Evolutionary conservation across 2,113 vertebrate species (phyloP).

Genomic region (Electrona antarctica): DNA sequence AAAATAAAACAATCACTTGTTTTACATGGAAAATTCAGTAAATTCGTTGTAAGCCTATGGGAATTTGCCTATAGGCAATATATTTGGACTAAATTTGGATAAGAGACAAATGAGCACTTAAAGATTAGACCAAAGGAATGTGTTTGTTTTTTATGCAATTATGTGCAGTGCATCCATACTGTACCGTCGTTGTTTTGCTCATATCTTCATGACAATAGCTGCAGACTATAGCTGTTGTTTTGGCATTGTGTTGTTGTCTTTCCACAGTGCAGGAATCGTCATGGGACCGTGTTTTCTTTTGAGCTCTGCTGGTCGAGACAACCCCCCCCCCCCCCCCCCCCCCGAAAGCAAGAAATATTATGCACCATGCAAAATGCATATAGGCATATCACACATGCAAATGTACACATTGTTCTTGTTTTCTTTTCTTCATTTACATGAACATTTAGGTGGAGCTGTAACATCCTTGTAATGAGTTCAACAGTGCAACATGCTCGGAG

Average conservation of each 20-base stretch:
- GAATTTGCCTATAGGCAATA: too few relatives aligned
- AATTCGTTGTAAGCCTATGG: too few relatives aligned
- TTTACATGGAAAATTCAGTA: too few relatives aligned
- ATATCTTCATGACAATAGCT: slow-evolving; percentile 26
- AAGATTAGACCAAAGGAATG: too few relatives aligned
- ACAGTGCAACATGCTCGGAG: too few relatives aligned
- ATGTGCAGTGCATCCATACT: slow-evolving; percentile 2
- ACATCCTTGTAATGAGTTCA: background rate
- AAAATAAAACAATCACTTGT: too few relatives aligned
- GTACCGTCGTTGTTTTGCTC: slow-evolving; percentile 20
- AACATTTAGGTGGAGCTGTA: background rate
- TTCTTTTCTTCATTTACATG: background rate
- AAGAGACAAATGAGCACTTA: too few relatives aligned
- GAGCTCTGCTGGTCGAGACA: slow-evolving; percentile 23
- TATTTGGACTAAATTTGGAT: too few relatives aligned
- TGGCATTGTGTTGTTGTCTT: background rate
- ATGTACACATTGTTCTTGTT: slow-evolving; percentile 1
- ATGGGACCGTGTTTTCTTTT: slow-evolving; percentile 49
- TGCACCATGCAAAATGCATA: slow-evolving; percentile 4
- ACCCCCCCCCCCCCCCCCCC: too few relatives aligned
- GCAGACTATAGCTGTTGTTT: slow-evolving; percentile 41
- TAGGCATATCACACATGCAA: background rate
- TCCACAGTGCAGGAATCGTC: slow-evolving; percentile 35
- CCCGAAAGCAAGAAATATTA: background rate
- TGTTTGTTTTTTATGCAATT: too few relatives aligned